A percentile compares a stretch with the other conserved stretches of the same genome.
These are phyloP conservation scores for Hirudo medicinalis DNA, from an alignment of 1,140 invertebrate genomes.

Conservation along the genomic window DNA sequence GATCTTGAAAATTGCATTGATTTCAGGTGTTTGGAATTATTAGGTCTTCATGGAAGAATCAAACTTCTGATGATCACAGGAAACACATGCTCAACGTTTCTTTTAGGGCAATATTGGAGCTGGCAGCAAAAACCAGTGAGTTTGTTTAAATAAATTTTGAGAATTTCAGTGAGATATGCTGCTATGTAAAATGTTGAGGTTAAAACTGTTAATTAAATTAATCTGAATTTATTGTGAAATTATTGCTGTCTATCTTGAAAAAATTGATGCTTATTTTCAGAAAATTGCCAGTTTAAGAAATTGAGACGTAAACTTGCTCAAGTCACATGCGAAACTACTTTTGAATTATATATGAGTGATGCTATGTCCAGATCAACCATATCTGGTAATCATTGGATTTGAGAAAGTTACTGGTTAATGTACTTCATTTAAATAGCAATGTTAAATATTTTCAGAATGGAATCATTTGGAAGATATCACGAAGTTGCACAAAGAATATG, in stretches of 20 bases:
- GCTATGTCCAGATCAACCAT: neutral
- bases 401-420: neutral
- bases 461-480: neutral
- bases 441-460: conserved; percentile 1
- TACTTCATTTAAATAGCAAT: neutral
- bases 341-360: neutral
- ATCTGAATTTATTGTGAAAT: neutral
- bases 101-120: conserved; percentile 29
- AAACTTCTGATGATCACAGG: conserved; percentile 26
- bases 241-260: neutral
- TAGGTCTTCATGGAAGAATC: conserved; percentile 29
- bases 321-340: neutral
- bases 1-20: neutral
- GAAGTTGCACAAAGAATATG: neutral
- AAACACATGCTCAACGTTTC: conserved; percentile 29
- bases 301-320: too few relatives aligned
- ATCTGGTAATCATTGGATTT: neutral
- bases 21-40: neutral
- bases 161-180: neutral
- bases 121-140: conserved; percentile 25
- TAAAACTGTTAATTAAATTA: neutral
- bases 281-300: too few relatives aligned
- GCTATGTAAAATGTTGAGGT: neutral
- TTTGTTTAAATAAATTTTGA: neutral
- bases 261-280: neutral